Base-by-base conservation (phyloP, 1,140 invertebrate genomes). In the Tachypleus tridentatus region DNA sequence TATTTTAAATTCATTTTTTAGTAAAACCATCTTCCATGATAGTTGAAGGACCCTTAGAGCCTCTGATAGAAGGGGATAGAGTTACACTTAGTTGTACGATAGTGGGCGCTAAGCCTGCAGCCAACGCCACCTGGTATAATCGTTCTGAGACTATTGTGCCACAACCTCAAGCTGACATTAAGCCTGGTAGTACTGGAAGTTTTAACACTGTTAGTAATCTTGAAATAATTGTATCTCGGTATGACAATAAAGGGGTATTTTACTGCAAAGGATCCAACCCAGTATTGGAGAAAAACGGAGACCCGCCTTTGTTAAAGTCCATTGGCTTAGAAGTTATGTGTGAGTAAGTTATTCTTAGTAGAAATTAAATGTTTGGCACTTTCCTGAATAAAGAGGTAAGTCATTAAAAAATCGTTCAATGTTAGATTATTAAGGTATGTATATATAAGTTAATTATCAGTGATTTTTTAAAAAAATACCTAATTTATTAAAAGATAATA, bases 101-200 rank as follows among this genome's bases (percentile, higher is more conserved):
- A 3, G 80, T 81, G 52, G 89, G 87, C 0, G 89, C 89, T 2
- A 80, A 87, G 57, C 91, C 91, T 3, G 82, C 88, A 1, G 90
- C 90, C 3, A 85, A 84, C 70, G 80, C 93, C 57, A 85, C 86
- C 51, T 94, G 90, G 90, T 89, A 83, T 77, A 92, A 92, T 72
- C 82, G 85, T 7, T 86, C 87, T 0, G 72, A 82, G n/a, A 73
- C 80, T 9, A 52, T 71, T 47, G 60, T 61, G 11, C 29, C 58
- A 4, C 4, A 49, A 49, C 61, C 69, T 1, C 49, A 61, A 4
- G 61, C 63, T 2, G 50, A 63, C 10, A 58, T 63, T 2, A 59
- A 70, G 10, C 51, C 58, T 9, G 51, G 49, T 29, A 4, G 49
- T 5, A 67, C 69, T 51, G 64, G 63, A 4, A 69, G 63, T 6